These are phyloP conservation scores for Motacilla tschutschensis DNA, from an alignment of 2,113 vertebrate genomes.

Conservation along the genomic window DNA sequence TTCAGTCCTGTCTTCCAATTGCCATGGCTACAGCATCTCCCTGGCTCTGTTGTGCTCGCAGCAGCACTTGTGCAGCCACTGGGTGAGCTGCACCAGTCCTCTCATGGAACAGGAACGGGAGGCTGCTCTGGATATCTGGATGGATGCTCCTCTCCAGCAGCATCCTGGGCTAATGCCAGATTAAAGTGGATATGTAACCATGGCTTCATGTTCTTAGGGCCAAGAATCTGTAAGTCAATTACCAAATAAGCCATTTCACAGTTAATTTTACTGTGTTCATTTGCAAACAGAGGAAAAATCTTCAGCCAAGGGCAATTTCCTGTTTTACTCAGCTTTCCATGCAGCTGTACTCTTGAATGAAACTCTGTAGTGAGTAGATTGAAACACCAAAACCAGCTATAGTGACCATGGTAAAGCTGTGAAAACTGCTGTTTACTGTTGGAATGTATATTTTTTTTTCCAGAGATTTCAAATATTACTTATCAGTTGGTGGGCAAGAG, in stretches of 20 bases:
- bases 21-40: fast-evolving
- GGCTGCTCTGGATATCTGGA: neutral
- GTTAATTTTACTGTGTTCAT: neutral
- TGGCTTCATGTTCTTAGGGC: neutral
- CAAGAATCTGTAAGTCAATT: neutral
- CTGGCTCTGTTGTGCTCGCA: neutral
- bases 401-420: neutral
- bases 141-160: neutral
- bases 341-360: neutral
- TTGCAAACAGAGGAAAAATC: neutral
- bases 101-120: fast-evolving
- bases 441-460: neutral
- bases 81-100: neutral
- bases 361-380: neutral
- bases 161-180: neutral
- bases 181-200: neutral
- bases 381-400: neutral
- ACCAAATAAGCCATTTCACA: neutral
- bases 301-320: neutral
- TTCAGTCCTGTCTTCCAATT: neutral
- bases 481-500: neutral
- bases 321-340: neutral
- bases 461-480: neutral
- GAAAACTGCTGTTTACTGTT: neutral
- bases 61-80: neutral